Base-by-base conservation (phyloP, 2,797 vertebrate genomes). In the Malurus leucopterus region DNA sequence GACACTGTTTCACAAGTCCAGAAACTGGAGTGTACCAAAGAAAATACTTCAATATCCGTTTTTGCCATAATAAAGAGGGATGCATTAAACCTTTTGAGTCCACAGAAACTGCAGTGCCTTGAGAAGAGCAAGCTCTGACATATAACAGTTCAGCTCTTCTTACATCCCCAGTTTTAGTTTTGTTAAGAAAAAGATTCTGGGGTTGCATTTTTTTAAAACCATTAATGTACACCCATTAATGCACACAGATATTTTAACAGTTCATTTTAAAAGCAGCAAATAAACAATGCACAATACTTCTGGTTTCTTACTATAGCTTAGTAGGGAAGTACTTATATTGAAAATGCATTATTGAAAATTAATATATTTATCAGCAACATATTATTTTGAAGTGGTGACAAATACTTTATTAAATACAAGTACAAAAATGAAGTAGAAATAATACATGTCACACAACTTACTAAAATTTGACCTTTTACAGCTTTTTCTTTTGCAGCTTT, bases 401-500 rank as follows among this genome's bases (percentile, higher is more conserved):
- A 79, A 80, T 43, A 58, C 3, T n/a, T 11, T 71, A 29, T 23
- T 72, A 89, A 81, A 72, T 11, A 79, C 2, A 69, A 14, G 18
- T 23, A 62, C 6, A 72, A 67, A 79, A 64, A 8, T 8, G 0
- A 51, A 57, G 13, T 40, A 2, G 7, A 86, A 61, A 50, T 26
- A 64, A 27, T 16, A 67, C 3, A 2, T n/a, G 26, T 54, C 30
- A 63, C 15, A 23, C 6, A 84, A 97, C 98, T 98, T 97, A 99
- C 98, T 73, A 92, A 63, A 80, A 68, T 22, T 9, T 96, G 97
- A 70, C 94, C 97, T 95, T 96, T 99, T 26, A 30, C 97, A 8
- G 73, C 15, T 94, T 98, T 99, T 36, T 96, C 97, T 92, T 98
- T 98, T 32, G 84, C 78, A 67, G 49, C 64, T 97, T 98, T 98